A percentile compares a stretch with the other conserved stretches of the same genome.
phyloP scores from a whole-genome alignment of 1,140 invertebrate genomes.

The Stenopsyche tienmushanensis region DNA sequence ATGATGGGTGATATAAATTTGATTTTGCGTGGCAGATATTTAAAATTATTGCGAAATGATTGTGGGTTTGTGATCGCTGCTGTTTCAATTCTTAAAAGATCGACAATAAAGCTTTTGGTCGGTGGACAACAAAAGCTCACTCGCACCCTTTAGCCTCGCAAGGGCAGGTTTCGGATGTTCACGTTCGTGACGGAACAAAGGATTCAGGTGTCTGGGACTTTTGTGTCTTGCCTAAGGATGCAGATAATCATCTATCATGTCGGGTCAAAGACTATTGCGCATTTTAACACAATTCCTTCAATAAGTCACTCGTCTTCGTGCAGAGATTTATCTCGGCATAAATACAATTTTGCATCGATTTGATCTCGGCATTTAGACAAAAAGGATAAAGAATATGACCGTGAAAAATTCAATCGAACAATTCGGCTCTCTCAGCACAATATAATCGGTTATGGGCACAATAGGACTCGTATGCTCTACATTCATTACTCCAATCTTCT shows the following conservation, averaged over 20 bases:
- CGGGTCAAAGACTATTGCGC: not conserved
- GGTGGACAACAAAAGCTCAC: constrained; percentile 14
- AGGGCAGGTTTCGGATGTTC: constrained; percentile 35
- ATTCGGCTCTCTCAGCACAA: not conserved
- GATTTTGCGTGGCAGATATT: no score
- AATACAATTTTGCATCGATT: not conserved
- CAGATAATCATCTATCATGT: not conserved
- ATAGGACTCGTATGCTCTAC: constrained; percentile 15
- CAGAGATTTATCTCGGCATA: no score
- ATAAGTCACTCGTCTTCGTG: no score
- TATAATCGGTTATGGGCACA: constrained; percentile 15
- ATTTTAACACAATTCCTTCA: no score
- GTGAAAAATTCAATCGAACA: not conserved
- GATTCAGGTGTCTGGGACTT: constrained; percentile 13
- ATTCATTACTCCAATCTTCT: constrained; percentile 19
- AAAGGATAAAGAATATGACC: no score
- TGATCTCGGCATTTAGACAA: not conserved
- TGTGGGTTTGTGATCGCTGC: not conserved
- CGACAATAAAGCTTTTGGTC: constrained; percentile 16
- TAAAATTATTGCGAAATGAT: no score
- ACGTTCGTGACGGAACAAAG: constrained; percentile 25
- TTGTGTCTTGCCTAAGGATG: not conserved
- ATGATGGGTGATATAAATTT: no score
- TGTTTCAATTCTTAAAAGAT: not conserved
- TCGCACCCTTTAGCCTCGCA: constrained; percentile 29